These are phyloP conservation scores for Neotragus moschatus DNA, from an alignment of 2,113 vertebrate species.

Conservation along the genomic window DNA sequence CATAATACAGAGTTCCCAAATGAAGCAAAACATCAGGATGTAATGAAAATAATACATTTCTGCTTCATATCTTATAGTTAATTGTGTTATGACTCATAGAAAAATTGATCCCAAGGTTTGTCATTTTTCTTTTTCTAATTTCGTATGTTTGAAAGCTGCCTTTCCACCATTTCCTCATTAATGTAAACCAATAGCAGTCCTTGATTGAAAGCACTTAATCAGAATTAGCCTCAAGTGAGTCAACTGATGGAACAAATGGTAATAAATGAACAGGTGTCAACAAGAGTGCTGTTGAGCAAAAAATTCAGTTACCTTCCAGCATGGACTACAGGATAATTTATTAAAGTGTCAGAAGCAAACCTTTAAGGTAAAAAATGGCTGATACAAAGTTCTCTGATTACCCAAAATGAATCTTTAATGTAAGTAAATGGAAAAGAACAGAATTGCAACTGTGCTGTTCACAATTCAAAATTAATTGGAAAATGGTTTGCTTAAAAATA, in stretches of 20 bases:
- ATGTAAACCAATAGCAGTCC: slow-evolving; percentile 45
- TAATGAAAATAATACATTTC: slow-evolving; percentile 41
- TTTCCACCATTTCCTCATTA: slow-evolving; percentile 57
- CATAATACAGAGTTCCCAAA: slow-evolving; percentile 42
- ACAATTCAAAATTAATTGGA: slow-evolving; percentile 73
- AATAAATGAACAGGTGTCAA: slow-evolving; percentile 66
- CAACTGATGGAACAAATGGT: slow-evolving; percentile 61
- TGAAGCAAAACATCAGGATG: slow-evolving; percentile 33
- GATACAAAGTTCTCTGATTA: slow-evolving; percentile 76
- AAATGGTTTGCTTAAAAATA: slow-evolving; percentile 70
- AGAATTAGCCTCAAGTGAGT: slow-evolving; percentile 70
- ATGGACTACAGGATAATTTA: slow-evolving; percentile 43
- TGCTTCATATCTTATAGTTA: slow-evolving; percentile 71
- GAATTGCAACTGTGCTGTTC: slow-evolving; percentile 37
- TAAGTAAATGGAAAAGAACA: slow-evolving; percentile 73
- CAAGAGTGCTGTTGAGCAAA: slow-evolving; percentile 38
- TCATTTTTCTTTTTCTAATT: slow-evolving; percentile 68
- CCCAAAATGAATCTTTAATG: slow-evolving; percentile 77
- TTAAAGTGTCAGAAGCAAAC: slow-evolving; percentile 67
- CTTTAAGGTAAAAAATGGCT: slow-evolving; percentile 75
- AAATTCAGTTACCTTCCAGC: slow-evolving; percentile 61
- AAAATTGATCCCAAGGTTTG: slow-evolving; percentile 61
- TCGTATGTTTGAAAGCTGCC: slow-evolving; percentile 40
- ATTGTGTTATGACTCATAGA: slow-evolving; percentile 66
- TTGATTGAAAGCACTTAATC: slow-evolving; percentile 63